Conservation (phyloP, 2,113 vertebrate species). For the Rhynchomys soricoides region DNA sequence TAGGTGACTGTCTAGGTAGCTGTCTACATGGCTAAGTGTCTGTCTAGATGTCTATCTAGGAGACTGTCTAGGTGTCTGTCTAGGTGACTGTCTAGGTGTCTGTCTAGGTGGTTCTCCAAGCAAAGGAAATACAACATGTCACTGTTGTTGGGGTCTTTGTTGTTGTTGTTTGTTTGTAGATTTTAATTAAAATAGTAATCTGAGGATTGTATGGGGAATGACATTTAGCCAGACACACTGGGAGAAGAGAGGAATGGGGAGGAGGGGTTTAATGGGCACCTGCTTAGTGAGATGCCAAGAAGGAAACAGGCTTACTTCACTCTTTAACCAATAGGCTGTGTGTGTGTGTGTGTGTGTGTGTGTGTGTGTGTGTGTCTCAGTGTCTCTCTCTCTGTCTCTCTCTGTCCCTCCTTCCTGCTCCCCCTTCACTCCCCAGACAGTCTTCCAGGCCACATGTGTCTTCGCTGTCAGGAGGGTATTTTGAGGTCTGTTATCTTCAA, state of each 20-base stretch:
- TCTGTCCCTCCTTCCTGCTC: background rate
- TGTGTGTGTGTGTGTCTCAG: background rate
- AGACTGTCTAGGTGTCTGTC: too few species aligned
- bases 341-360: background rate
- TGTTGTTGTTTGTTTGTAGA: background rate
- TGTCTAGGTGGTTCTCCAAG: background rate
- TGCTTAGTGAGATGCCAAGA: slow-evolving; percentile 43
- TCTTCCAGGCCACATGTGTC: background rate
- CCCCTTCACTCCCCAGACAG: background rate
- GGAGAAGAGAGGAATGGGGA: background rate
- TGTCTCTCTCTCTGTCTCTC: background rate
- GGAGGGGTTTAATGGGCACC: background rate
- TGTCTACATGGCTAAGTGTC: too few species aligned
- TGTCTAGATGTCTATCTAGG: background rate
- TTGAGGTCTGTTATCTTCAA: background rate
- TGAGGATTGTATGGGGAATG: slow-evolving; percentile 14
- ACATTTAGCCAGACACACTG: background rate
- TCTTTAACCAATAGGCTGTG: slow-evolving; percentile 8
- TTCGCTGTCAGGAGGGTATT: background rate
- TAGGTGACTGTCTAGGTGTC: too few species aligned
- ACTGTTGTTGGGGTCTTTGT: background rate
- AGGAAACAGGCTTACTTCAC: slow-evolving; percentile 4
- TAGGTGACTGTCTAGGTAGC: too few species aligned
- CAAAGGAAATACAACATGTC: background rate
- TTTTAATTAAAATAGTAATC: slow-evolving; percentile 71